These are phyloP conservation scores for Ooceraea biroi DNA, from an alignment of 1,140 invertebrate species.

Conservation along the genomic window DNA sequence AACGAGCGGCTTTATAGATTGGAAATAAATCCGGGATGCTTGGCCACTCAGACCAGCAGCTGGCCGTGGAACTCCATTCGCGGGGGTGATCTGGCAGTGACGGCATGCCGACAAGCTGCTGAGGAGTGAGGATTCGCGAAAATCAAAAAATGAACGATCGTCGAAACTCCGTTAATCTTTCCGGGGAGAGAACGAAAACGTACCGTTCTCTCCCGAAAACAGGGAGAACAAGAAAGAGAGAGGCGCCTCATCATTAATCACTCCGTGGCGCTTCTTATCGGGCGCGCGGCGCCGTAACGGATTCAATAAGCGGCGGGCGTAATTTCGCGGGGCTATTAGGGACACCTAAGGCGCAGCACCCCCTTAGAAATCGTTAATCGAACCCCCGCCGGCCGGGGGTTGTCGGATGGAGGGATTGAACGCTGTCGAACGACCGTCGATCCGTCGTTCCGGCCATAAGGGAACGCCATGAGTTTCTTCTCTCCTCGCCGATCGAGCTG, in stretches of 20 bases:
- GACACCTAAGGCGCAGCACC: conserved; percentile 45
- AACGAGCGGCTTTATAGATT: conserved; percentile 33
- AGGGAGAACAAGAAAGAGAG: conserved; percentile 11
- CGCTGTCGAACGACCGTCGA: conserved; percentile 35
- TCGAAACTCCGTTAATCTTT: conserved; percentile 74
- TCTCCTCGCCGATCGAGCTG: conserved; percentile 56
- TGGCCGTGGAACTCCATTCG: conserved; percentile 31
- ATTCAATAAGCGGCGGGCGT: conserved; percentile 73
- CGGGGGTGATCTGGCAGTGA: conserved; percentile 58
- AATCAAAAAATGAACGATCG: conserved; percentile 74
- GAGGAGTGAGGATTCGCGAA: conserved; percentile 38
- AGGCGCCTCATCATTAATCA: conserved; percentile 72
- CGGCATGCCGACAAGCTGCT: conserved; percentile 18
- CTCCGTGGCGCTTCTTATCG: conserved; percentile 70
- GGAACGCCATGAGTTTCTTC: conserved; percentile 43
- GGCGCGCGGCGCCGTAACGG: conserved; percentile 58
- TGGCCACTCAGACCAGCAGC: neutral
- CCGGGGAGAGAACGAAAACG: conserved; percentile 61
- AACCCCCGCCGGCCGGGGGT: conserved; percentile 40
- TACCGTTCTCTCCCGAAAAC: neutral
- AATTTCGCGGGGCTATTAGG: conserved; percentile 74
- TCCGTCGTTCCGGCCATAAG: conserved; percentile 17
- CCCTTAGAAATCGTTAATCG: conserved; percentile 73
- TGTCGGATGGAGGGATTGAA: neutral
- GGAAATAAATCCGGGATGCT: conserved; percentile 52